phyloP scores from a whole-genome alignment of 2,888 invertebrate species.

The Thymelicus acteon region DNA sequence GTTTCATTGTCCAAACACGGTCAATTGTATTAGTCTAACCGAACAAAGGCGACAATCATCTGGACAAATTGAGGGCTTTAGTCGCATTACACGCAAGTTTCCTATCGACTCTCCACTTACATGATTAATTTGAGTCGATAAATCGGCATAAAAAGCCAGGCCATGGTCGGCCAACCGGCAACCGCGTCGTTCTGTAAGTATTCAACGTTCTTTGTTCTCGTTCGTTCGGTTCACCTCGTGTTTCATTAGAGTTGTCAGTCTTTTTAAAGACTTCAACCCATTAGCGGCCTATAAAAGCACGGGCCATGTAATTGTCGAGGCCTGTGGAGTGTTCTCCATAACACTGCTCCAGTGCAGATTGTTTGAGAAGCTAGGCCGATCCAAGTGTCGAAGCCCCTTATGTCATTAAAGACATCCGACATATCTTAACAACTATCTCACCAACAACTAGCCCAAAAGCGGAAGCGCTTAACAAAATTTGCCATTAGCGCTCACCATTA shows the following conservation, averaged over 20 bases:
- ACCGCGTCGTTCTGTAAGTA: slow-evolving; percentile 74
- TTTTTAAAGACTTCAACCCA: slow-evolving; percentile 1
- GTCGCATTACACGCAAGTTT: slow-evolving; percentile 81
- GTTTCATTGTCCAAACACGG: neutral
- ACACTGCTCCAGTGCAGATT: neutral
- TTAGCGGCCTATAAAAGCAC: neutral
- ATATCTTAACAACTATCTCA: no score
- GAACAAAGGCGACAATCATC: slow-evolving; percentile 20
- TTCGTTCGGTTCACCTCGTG: slow-evolving; percentile 47
- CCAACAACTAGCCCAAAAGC: neutral
- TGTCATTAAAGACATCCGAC: neutral
- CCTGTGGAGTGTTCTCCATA: neutral
- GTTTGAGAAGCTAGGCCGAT: neutral
- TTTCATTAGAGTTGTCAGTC: slow-evolving; percentile 23
- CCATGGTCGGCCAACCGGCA: slow-evolving; percentile 73
- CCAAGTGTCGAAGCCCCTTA: neutral
- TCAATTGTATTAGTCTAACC: neutral
- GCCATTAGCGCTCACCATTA: neutral
- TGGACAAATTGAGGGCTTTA: slow-evolving; percentile 64
- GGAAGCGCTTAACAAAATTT: neutral
- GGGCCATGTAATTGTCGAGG: no score
- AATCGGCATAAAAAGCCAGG: slow-evolving; percentile 81
- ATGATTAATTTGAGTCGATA: slow-evolving; percentile 84
- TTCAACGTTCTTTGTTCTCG: slow-evolving; percentile 75
- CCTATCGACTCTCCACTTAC: slow-evolving; percentile 76